Evolutionary conservation across 2,888 invertebrate species (phyloP).

Genomic region (Pachymerium ferrugineum): DNA sequence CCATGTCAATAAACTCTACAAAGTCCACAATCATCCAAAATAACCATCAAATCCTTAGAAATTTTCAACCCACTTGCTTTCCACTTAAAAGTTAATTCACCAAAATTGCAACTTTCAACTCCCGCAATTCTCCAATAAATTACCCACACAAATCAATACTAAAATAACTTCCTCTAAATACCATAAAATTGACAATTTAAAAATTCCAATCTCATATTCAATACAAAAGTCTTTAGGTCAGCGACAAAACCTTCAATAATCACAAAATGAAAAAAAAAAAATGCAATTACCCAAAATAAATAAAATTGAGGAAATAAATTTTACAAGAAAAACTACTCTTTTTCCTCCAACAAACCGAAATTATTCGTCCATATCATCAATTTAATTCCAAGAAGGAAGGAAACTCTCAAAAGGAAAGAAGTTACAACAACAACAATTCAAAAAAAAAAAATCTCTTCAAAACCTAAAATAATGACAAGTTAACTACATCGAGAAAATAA

Average conservation of each 20-base stretch:
- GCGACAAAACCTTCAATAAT: neutral
- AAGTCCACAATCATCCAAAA: neutral
- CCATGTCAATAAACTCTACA: neutral
- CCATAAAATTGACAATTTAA: neutral
- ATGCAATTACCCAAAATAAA: neutral
- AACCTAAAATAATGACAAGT: conserved; percentile 7
- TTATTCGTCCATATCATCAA: conserved; percentile 13
- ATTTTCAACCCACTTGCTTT: neutral
- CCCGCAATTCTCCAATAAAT: no score
- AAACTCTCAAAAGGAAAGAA: neutral
- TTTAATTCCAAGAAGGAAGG: conserved; percentile 8
- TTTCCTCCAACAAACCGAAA: conserved; percentile 4
- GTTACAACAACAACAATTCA: neutral
- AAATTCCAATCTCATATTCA: neutral
- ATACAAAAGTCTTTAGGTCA: neutral
- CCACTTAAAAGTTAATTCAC: neutral
- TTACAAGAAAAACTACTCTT: neutral
- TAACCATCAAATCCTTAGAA: neutral
- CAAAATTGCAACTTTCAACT: no score
- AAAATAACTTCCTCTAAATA: conserved; percentile 1
- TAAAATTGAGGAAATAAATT: neutral
- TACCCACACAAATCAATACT: neutral
- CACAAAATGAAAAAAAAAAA: neutral
- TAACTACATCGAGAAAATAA: conserved; percentile 16
- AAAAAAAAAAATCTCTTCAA: neutral